phyloP scores from a whole-genome alignment of 2,888 invertebrate species.

The Xylocampa areola region DNA sequence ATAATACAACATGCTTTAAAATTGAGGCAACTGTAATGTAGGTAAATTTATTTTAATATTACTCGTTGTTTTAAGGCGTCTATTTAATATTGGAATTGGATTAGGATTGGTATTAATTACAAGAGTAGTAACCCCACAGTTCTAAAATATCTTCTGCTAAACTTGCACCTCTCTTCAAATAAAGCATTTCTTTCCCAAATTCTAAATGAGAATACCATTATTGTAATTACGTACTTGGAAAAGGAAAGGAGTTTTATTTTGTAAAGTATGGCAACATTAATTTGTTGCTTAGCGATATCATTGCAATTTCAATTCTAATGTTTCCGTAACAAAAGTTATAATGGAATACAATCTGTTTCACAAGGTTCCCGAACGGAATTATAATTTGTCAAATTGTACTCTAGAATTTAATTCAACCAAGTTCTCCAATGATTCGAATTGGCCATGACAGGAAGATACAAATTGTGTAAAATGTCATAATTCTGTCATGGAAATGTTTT shows the following conservation, averaged over 20 bases:
- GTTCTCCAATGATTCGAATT: constrained; percentile 38
- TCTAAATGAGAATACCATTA: too few species aligned
- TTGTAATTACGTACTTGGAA: too few species aligned
- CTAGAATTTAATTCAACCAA: constrained; percentile 47
- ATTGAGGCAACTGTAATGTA: too few species aligned
- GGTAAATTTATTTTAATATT: too few species aligned
- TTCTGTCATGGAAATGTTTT: constrained; percentile 13
- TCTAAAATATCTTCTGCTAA: too few species aligned
- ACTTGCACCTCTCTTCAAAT: too few species aligned
- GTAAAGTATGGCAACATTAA: constrained; percentile 4
- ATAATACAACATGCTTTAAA: too few species aligned
- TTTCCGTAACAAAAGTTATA: constrained; percentile 31
- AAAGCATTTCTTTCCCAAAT: too few species aligned
- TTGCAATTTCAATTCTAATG: constrained; percentile 26
- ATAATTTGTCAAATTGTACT: constrained; percentile 38
- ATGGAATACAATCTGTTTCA: constrained; percentile 20
- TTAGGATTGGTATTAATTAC: too few species aligned
- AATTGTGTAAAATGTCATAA: constrained; percentile 30
- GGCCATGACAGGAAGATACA: constrained; percentile 26
- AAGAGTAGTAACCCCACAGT: too few species aligned
- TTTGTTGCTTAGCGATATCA: constrained; percentile 1
- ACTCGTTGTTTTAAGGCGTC: too few species aligned
- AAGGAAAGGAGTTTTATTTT: constrained; percentile 15
- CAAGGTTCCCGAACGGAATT: constrained; percentile 26
- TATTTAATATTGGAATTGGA: too few species aligned